Evolutionary conservation across 30 jellyfish, hydroid and myxozoan genomes (phyloP).

Genomic region (Hydra vulgaris): DNA sequence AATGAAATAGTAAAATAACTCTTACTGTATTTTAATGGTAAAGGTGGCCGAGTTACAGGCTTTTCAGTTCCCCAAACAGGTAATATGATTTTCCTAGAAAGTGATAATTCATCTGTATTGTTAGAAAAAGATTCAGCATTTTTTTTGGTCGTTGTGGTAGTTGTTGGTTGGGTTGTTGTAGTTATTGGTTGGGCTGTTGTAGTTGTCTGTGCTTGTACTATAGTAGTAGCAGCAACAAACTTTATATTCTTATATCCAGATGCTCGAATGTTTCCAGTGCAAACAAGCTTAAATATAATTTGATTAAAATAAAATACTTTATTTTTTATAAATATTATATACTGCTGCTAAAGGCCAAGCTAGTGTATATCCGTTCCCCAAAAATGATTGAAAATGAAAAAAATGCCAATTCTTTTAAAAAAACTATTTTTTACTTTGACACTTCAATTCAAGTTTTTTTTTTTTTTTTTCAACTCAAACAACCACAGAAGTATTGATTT

Average conservation of each 20-base stretch:
- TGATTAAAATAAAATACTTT: no score
- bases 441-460: no score
- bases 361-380: no score
- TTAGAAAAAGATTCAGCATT: background rate
- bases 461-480: no score
- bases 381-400: no score
- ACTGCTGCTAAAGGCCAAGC: no score
- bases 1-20: constrained; percentile 37
- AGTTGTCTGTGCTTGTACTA: background rate
- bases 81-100: background rate
- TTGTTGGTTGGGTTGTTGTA: background rate
- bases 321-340: no score
- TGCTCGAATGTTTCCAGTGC: constrained; percentile 57
- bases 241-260: constrained; percentile 29
- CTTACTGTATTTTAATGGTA: constrained; percentile 38
- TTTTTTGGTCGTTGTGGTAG: background rate
- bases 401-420: no score
- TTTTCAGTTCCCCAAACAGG: background rate
- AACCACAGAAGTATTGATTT: no score
- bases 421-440: no score
- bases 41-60: constrained; percentile 68
- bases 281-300: constrained; percentile 43
- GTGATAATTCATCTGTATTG: background rate
- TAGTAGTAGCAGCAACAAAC: background rate
- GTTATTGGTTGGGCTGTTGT: constrained; percentile 21